Base-by-base conservation (phyloP, 2,113 vertebrate genomes). In the Sorex araneus region DNA sequence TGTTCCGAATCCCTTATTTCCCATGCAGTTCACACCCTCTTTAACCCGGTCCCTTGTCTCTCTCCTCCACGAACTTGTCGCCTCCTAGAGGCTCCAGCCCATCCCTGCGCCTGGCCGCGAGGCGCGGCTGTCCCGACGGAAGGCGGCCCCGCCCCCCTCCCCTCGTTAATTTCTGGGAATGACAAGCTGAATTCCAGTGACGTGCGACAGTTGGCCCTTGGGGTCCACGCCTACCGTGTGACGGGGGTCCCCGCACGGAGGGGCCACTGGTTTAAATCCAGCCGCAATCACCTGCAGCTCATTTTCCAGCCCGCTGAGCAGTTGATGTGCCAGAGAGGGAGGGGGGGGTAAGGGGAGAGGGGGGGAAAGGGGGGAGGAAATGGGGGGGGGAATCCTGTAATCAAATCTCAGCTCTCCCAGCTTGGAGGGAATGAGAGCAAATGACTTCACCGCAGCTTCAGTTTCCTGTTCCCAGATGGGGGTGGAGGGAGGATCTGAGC, bases 381-480 rank as follows among this genome's bases (percentile, higher is more conserved):
- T 4, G 10, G 16, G 63, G 63, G 63, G 11, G 4, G 75, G 23
- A n/a, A 67, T 60, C 34, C 63, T 40, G 15, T 23, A 34, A 88
- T 83, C 82, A 87, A 69, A 77, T 69, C 57, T 18, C 75, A 70
- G 16, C 43, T 47, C 69, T n/a, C 21, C 43, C 78, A 32, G 10
- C 78, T 34, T 16, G 8, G 23, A 70, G 18, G 43, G 28, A n/a
- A 21, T 16, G 7, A 43, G 23, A 79, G 50, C 34, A 70, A 80
- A 54, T 43, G 70, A 10, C 34, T 95, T 60, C 16, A 43, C 1
- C 84, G 66, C 45, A 84, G 91, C 75, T 86, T 90, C 12, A 0
- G 36, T 83, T 71, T 80, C 57, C 71, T 84, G 60, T 57, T 86
- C 84, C 94, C 50, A 83, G 83, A 85, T 87, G 82, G 32, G 16